Evolutionary conservation across 1,140 invertebrate genomes (phyloP).

Genomic region (Drosophila asahinai): DNA sequence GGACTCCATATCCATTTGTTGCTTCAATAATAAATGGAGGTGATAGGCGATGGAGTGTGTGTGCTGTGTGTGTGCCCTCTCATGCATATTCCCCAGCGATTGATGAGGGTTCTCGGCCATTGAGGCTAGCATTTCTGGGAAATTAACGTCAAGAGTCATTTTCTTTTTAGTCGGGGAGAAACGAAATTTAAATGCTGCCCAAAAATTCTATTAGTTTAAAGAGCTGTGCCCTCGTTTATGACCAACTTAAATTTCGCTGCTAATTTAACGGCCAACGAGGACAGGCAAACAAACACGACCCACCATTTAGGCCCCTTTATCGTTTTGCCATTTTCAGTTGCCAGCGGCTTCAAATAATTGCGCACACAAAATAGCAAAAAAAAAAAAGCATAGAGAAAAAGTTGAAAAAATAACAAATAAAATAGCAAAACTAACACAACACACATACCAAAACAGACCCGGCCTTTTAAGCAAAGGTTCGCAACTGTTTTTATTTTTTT

Average conservation of each 20-base stretch:
- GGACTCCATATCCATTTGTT: slow-evolving; percentile 66
- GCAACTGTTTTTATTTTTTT: slow-evolving; percentile 28
- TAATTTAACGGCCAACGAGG: slow-evolving; percentile 37
- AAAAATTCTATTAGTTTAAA: slow-evolving; percentile 23
- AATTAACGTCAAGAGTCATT: slow-evolving; percentile 72
- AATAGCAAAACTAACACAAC: slow-evolving; percentile 3
- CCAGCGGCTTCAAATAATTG: slow-evolving; percentile 39
- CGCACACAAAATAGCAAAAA: slow-evolving; percentile 11
- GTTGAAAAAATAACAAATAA: slow-evolving; percentile 4
- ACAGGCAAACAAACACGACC: slow-evolving; percentile 38
- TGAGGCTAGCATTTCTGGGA: slow-evolving; percentile 48
- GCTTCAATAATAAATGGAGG: slow-evolving; percentile 77
- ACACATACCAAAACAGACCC: slow-evolving; percentile 22
- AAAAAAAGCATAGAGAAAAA: not conserved
- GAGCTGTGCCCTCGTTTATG: slow-evolving; percentile 35
- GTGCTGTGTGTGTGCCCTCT: slow-evolving; percentile 7
- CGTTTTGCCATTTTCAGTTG: slow-evolving; percentile 46
- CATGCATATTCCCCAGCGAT: slow-evolving; percentile 69
- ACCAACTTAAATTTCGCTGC: slow-evolving; percentile 29
- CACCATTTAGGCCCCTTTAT: slow-evolving; percentile 40
- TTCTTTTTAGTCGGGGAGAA: slow-evolving; percentile 32
- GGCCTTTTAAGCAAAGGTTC: slow-evolving; percentile 39
- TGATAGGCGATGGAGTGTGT: slow-evolving; percentile 15
- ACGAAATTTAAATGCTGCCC: slow-evolving; percentile 38
- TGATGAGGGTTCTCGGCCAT: slow-evolving; percentile 57